Conservation (phyloP, 2,888 invertebrate genomes). For the Leistus spinibarbis region DNA sequence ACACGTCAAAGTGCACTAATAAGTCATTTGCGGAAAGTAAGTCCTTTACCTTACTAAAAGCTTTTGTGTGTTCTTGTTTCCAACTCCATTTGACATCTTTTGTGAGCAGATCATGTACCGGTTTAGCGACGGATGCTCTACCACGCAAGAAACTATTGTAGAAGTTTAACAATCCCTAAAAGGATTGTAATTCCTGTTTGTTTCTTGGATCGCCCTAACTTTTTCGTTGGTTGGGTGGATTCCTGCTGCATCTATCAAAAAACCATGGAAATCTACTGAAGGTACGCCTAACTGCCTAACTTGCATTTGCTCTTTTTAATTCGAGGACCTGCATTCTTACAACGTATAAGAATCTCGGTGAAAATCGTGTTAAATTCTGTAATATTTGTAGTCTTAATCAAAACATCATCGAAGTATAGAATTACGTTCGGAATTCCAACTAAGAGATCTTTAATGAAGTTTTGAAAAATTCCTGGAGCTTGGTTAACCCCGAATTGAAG, state of each 20-base stretch:
- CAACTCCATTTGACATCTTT: slow-evolving; percentile 45
- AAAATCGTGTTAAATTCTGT: not conserved
- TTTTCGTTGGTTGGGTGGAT: slow-evolving; percentile 40
- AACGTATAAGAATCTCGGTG: slow-evolving; percentile 20
- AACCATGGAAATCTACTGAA: slow-evolving; percentile 32
- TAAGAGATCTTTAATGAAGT: slow-evolving; percentile 44
- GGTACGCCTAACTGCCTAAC: slow-evolving; percentile 40
- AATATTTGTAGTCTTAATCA: slow-evolving; percentile 17
- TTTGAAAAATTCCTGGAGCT: slow-evolving; percentile 47
- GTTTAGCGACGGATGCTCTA: slow-evolving; percentile 42
- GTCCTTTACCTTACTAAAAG: slow-evolving; percentile 42
- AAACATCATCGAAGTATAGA: slow-evolving; percentile 34
- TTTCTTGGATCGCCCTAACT: slow-evolving; percentile 42
- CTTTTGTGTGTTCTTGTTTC: slow-evolving; percentile 43
- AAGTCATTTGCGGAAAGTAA: not conserved
- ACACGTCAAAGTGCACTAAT: slow-evolving; percentile 6
- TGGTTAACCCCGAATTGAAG: slow-evolving; percentile 20
- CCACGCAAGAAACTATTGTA: slow-evolving; percentile 48
- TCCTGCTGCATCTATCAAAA: slow-evolving; percentile 38
- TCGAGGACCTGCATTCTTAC: slow-evolving; percentile 23
- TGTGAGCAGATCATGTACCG: slow-evolving; percentile 45
- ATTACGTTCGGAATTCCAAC: slow-evolving; percentile 33
- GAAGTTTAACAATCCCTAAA: slow-evolving; percentile 46
- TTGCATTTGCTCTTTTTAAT: slow-evolving; percentile 41
- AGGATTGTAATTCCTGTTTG: slow-evolving; percentile 30